Conservation (phyloP, 2,888 invertebrate genomes). For the Craniophora ligustri region DNA sequence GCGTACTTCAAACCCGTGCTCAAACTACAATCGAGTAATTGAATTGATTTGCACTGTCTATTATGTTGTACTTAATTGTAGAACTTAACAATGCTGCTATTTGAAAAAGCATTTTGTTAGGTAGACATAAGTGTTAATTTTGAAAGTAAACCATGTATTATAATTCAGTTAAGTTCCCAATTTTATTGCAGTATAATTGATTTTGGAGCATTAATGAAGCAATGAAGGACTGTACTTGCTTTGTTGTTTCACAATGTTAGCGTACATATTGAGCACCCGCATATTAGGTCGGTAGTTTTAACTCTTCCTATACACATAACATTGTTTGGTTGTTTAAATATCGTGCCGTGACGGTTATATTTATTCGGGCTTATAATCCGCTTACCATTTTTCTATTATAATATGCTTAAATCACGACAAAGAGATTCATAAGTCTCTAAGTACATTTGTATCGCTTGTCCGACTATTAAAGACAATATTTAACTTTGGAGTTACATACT, state of each 20-base stretch:
- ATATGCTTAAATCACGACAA: slow-evolving; percentile 53
- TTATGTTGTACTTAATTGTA: slow-evolving; percentile 70
- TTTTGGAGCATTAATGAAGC: slow-evolving; percentile 69
- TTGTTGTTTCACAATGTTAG: slow-evolving; percentile 71
- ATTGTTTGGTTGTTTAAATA: slow-evolving; percentile 41
- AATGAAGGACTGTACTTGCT: slow-evolving; percentile 53
- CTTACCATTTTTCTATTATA: slow-evolving; percentile 46
- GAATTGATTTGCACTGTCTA: slow-evolving; percentile 74
- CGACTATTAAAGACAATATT: slow-evolving; percentile 73
- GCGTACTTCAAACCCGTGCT: slow-evolving; percentile 65
- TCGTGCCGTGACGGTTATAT: slow-evolving; percentile 61
- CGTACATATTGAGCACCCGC: slow-evolving; percentile 69
- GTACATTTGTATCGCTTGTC: slow-evolving; percentile 66
- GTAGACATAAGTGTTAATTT: slow-evolving; percentile 46
- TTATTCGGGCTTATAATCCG: slow-evolving; percentile 48
- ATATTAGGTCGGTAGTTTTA: slow-evolving; percentile 66
- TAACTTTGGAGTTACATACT: slow-evolving; percentile 66
- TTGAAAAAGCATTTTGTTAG: slow-evolving; percentile 55
- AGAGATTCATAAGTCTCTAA: slow-evolving; percentile 33
- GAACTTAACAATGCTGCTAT: slow-evolving; percentile 37
- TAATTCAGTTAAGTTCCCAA: too few relatives aligned
- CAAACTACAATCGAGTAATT: slow-evolving; percentile 72
- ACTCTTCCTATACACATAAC: slow-evolving; percentile 44
- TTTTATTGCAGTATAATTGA: slow-evolving; percentile 80
- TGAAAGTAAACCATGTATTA: too few relatives aligned